phyloP scores from a whole-genome alignment of 2,113 vertebrate genomes.

The Alexandromys fortis region DNA sequence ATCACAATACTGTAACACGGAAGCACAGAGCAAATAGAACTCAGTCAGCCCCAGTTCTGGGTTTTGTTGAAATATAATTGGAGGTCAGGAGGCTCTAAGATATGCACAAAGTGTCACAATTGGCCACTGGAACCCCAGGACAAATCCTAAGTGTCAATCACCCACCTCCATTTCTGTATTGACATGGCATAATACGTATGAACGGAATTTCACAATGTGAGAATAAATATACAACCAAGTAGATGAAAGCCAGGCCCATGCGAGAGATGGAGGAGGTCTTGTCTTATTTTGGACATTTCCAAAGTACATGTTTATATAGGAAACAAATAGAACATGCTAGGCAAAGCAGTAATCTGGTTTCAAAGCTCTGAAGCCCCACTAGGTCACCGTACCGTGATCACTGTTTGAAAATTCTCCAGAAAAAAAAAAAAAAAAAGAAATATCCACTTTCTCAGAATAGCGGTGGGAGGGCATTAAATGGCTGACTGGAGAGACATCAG shows the following conservation, averaged over 20 bases:
- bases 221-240: neutral
- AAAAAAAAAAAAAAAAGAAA: conserved; percentile 23
- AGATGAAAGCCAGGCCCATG: neutral
- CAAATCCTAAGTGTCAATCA: neutral
- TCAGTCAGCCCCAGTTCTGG: neutral
- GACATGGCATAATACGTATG: neutral
- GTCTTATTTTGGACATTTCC: neutral
- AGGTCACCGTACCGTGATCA: neutral
- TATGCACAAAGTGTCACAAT: neutral
- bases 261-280: neutral
- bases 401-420: neutral
- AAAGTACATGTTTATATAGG: neutral
- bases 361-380: neutral
- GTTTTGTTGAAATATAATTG: neutral
- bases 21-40: neutral
- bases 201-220: neutral
- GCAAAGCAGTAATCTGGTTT: neutral
- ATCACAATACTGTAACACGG: neutral
- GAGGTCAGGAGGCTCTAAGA: conserved; percentile 1
- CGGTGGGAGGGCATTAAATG: neutral
- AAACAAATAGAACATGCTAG: neutral
- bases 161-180: neutral
- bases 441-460: neutral
- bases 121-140: neutral
- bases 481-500: neutral